Evolutionary conservation across 2,888 invertebrate species (phyloP).

Genomic region (Fragum sueziense): DNA sequence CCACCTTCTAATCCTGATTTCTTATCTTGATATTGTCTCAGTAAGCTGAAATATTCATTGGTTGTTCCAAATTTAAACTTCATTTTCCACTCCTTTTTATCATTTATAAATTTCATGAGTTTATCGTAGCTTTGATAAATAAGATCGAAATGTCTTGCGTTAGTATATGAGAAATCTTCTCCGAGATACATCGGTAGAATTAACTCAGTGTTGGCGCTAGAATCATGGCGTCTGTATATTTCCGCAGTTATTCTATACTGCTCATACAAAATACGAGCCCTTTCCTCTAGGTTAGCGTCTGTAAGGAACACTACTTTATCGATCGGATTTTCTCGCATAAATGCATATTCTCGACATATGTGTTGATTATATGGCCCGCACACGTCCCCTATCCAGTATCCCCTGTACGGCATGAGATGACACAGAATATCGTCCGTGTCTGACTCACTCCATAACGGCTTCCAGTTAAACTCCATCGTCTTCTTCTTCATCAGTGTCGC

Average conservation of each 20-base stretch:
- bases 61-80: slow-evolving; percentile 90
- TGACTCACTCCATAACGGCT: slow-evolving; percentile 87
- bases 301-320: slow-evolving; percentile 93
- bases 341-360: slow-evolving; percentile 83
- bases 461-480: slow-evolving; percentile 94
- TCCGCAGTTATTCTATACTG: slow-evolving; percentile 95
- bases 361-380: slow-evolving; percentile 95
- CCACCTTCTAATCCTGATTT: slow-evolving; percentile 84
- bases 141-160: slow-evolving; percentile 94
- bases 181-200: slow-evolving; percentile 94
- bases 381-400: slow-evolving; percentile 97
- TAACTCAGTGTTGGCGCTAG: slow-evolving; percentile 12
- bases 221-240: slow-evolving; percentile 85
- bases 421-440: slow-evolving; percentile 87
- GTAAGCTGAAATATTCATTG: slow-evolving; percentile 91
- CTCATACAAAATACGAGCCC: slow-evolving; percentile 91
- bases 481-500: slow-evolving; percentile 89
- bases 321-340: slow-evolving; percentile 86
- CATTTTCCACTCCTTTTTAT: slow-evolving; percentile 86
- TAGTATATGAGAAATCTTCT: slow-evolving; percentile 97
- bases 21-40: slow-evolving; percentile 80
- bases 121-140: slow-evolving; percentile 95
- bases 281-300: slow-evolving; percentile 91
- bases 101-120: slow-evolving; percentile 94
- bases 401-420: slow-evolving; percentile 97